Base-by-base conservation (phyloP, 2,888 invertebrate species). In the Ramazzottius varieornatus region DNA sequence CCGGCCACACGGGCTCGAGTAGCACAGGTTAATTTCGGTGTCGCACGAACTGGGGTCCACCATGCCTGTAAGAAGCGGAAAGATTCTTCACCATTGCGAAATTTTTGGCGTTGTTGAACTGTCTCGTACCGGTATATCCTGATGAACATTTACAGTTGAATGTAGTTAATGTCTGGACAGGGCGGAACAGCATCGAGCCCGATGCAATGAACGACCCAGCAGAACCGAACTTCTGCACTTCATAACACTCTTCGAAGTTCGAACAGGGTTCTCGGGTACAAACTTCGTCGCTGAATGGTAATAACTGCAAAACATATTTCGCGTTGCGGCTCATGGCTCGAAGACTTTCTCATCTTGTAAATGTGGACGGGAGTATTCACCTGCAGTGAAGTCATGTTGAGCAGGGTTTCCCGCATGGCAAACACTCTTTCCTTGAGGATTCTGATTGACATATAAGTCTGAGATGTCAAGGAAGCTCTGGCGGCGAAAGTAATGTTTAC, bases 281-380 rank as follows among this genome's bases (percentile, higher is more conserved):
- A 0, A 94, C 81, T 77, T 93, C 92, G 75, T 96, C 94, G 73
- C 92, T 92, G 75, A 94, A 94, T 0, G 94, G 92, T 8, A 93
- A 77, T 0, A 94, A 88, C 81, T 86, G 70, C 1, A 70, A 68
- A 32, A n/a, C n/a, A n/a, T n/a, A n/a, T n/a, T n/a, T n/a, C n/a
- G n/a, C n/a, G n/a, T n/a, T n/a, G n/a, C n/a, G n/a, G n/a, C n/a
- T n/a, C n/a, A n/a, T n/a, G n/a, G n/a, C n/a, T n/a, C n/a, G n/a
- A n/a, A n/a, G n/a, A n/a, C n/a, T n/a, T n/a, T n/a, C n/a, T n/a
- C n/a, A n/a, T n/a, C n/a, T n/a, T n/a, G n/a, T n/a, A n/a, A n/a
- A n/a, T n/a, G n/a, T n/a, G n/a, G n/a, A n/a, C n/a, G n/a, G n/a
- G n/a, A n/a, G n/a, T n/a, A n/a, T n/a, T n/a, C n/a, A n/a, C n/a